Evolutionary conservation across 2,888 invertebrate species (phyloP).

Genomic region (Eledona agricola): DNA sequence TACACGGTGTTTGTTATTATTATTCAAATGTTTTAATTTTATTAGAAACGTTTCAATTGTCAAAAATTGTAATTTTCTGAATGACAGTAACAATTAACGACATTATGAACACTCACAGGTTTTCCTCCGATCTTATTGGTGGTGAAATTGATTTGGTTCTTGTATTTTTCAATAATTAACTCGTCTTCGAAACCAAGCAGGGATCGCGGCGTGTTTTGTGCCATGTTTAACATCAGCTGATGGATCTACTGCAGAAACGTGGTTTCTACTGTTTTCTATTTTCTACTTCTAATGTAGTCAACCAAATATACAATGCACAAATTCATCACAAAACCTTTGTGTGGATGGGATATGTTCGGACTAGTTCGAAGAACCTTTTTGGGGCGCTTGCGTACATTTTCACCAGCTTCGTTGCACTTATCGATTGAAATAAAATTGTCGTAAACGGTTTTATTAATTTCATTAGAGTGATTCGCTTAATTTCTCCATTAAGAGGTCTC

Average conservation of each 20-base stretch:
- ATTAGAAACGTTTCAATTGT: no score
- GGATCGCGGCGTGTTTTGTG: slow-evolving; percentile 68
- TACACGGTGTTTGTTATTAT: no score
- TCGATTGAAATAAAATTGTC: slow-evolving; percentile 30
- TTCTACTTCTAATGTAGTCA: slow-evolving; percentile 21
- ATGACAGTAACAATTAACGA: no score
- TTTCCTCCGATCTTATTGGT: slow-evolving; percentile 85
- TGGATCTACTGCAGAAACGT: slow-evolving; percentile 7
- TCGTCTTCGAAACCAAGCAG: slow-evolving; percentile 86
- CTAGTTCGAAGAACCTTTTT: not conserved
- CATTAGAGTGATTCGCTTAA: no score
- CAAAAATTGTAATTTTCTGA: no score
- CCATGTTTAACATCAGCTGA: slow-evolving; percentile 50
- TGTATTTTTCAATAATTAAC: slow-evolving; percentile 75
- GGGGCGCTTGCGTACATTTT: slow-evolving; percentile 23
- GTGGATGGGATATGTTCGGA: slow-evolving; percentile 2
- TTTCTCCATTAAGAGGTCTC: no score
- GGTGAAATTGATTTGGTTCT: slow-evolving; percentile 71
- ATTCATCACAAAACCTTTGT: slow-evolving; percentile 1
- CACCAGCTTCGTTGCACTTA: slow-evolving; percentile 24
- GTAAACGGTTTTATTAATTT: no score
- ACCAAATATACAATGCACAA: slow-evolving; percentile 33
- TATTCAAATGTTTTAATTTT: no score
- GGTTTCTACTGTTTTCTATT: no score
- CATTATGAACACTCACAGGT: slow-evolving; percentile 73